Conservation (phyloP, 2,888 invertebrate genomes). For the Rhodophaea formosa region DNA sequence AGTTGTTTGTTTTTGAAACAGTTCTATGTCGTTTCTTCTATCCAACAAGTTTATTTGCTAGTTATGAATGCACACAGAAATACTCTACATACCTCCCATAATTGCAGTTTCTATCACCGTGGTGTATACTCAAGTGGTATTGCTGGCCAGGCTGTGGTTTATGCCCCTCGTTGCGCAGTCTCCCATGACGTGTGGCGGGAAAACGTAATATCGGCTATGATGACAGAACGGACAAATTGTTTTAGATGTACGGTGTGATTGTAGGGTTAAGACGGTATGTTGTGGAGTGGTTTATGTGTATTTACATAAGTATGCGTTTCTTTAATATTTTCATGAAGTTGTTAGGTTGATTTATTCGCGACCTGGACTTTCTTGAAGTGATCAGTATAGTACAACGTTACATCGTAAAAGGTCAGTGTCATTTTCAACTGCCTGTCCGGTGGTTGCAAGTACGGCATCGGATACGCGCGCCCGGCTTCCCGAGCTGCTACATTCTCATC, state of each 20-base stretch:
- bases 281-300: not conserved
- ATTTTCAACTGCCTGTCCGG: no score
- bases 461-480: no score
- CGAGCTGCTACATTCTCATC: no score
- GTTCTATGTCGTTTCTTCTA: no score
- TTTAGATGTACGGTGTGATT: conserved; percentile 16
- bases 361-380: no score
- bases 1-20: no score
- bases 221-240: conserved; percentile 12
- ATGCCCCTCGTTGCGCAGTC: conserved; percentile 65
- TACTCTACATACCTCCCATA: not conserved
- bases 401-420: no score
- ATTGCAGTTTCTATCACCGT: not conserved
- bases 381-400: no score
- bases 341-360: no score
- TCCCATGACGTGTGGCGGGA: conserved; percentile 79
- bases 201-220: conserved; percentile 43
- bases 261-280: not conserved
- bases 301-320: no score
- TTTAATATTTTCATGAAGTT: no score
- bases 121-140: conserved; percentile 1
- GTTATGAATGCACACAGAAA: not conserved
- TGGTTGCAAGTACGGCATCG: no score
- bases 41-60: not conserved
- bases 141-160: conserved; percentile 53